phyloP scores from a whole-genome alignment of 2,888 invertebrate genomes.

The Dermolepida albohirtum region DNA sequence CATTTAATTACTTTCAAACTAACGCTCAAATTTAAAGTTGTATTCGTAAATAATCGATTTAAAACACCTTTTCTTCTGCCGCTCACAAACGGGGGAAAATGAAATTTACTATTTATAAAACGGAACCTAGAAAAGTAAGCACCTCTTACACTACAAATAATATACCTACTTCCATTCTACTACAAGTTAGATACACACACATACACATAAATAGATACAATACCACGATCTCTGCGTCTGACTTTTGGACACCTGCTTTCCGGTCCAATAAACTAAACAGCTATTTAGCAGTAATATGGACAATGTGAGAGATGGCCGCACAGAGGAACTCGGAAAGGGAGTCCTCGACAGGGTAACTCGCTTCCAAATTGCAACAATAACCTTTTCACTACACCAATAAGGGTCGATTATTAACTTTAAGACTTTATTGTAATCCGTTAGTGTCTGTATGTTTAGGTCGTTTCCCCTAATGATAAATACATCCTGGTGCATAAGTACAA shows the following conservation, averaged over 20 bases:
- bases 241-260: slow-evolving; percentile 64
- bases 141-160: slow-evolving; percentile 8
- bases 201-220: slow-evolving; percentile 3
- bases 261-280: slow-evolving; percentile 64
- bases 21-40: too few species aligned
- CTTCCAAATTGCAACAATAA: slow-evolving; percentile 47
- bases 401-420: slow-evolving; percentile 39
- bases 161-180: slow-evolving; percentile 3
- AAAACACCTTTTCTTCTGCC: slow-evolving; percentile 14
- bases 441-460: slow-evolving; percentile 29
- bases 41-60: not conserved
- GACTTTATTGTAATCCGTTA: slow-evolving; percentile 38
- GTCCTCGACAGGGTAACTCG: slow-evolving; percentile 54
- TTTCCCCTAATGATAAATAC: too few species aligned
- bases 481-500: too few species aligned
- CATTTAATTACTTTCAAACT: too few species aligned
- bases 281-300: slow-evolving; percentile 61
- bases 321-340: slow-evolving; percentile 43
- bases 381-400: slow-evolving; percentile 43
- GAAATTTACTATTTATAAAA: slow-evolving; percentile 24
- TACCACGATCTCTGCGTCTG: slow-evolving; percentile 47
- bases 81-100: slow-evolving; percentile 22
- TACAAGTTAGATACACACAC: slow-evolving; percentile 6
- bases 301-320: slow-evolving; percentile 57
- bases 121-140: not conserved